Conservation (phyloP, 2,888 invertebrate genomes). For the Cremastinae sp. region DNA sequence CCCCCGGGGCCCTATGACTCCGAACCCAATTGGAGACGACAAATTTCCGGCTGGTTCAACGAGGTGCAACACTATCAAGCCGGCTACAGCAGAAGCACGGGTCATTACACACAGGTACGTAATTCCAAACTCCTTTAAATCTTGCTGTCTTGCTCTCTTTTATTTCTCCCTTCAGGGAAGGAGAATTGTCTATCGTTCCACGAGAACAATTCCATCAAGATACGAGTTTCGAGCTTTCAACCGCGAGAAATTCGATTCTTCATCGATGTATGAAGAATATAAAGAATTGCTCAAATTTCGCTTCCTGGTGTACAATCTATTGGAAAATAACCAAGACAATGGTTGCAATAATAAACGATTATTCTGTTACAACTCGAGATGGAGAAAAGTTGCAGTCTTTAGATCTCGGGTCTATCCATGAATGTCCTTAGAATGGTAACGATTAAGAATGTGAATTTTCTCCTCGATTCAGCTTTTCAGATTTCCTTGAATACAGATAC, state of each 20-base stretch:
- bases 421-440: too few relatives aligned
- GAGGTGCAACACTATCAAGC: slow-evolving; percentile 85
- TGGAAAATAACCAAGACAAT: too few relatives aligned
- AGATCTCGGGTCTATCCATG: too few relatives aligned
- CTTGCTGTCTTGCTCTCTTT: slow-evolving; percentile 3
- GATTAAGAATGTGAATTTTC: too few relatives aligned
- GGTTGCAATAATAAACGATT: too few relatives aligned
- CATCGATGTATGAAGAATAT: too few relatives aligned
- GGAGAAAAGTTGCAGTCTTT: too few relatives aligned
- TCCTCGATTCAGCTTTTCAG: too few relatives aligned
- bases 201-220: slow-evolving; percentile 32
- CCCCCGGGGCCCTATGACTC: slow-evolving; percentile 83
- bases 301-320: too few relatives aligned
- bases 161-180: slow-evolving; percentile 1
- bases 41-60: slow-evolving; percentile 90
- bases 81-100: slow-evolving; percentile 86
- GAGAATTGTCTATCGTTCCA: slow-evolving; percentile 40
- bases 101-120: slow-evolving; percentile 91
- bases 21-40: slow-evolving; percentile 87
- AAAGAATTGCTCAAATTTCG: too few relatives aligned
- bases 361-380: too few relatives aligned
- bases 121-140: slow-evolving; percentile 48
- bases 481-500: too few relatives aligned
- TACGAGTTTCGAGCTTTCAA: slow-evolving; percentile 24
- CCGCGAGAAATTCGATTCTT: slow-evolving; percentile 8